Evolutionary conservation across 1,140 invertebrate species (phyloP).

Genomic region (Trachymyrmex septentrionalis): DNA sequence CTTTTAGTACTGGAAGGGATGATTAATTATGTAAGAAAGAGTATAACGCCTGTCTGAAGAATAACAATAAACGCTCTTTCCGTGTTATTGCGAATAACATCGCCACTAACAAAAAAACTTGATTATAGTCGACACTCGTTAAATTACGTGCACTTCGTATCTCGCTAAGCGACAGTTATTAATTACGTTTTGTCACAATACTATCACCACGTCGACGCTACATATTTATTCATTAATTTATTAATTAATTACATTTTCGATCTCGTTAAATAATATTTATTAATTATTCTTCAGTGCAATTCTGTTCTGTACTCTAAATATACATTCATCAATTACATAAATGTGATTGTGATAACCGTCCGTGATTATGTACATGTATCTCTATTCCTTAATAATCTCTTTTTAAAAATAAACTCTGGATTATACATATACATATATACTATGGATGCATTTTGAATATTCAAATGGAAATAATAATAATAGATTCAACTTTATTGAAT

Average conservation of each 20-base stretch:
- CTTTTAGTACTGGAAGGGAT: slow-evolving; percentile 35
- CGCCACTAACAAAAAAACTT: slow-evolving; percentile 60
- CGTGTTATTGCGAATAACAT: slow-evolving; percentile 49
- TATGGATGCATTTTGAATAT: slow-evolving; percentile 13
- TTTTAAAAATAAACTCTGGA: slow-evolving; percentile 24
- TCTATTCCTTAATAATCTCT: slow-evolving; percentile 25
- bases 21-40: slow-evolving; percentile 59
- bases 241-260: slow-evolving; percentile 45
- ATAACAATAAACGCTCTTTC: slow-evolving; percentile 55
- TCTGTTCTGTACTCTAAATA: slow-evolving; percentile 29
- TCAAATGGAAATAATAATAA: slow-evolving; percentile 1
- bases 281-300: slow-evolving; percentile 46
- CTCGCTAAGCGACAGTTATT: slow-evolving; percentile 72
- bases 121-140: slow-evolving; percentile 50
- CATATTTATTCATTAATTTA: slow-evolving; percentile 50
- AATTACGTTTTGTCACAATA: slow-evolving; percentile 67
- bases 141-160: slow-evolving; percentile 67
- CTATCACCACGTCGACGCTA: slow-evolving; percentile 24
- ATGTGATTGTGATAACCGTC: slow-evolving; percentile 35
- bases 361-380: slow-evolving; percentile 1
- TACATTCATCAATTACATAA: slow-evolving; percentile 45
- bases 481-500: not conserved
- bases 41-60: slow-evolving; percentile 64
- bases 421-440: not conserved
- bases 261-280: slow-evolving; percentile 48